Percentiles rank a stretch among this genome's conserved stretches.
Conservation (phyloP, 2,888 invertebrate species). For the Hirtodrosophila alboralis region DNA sequence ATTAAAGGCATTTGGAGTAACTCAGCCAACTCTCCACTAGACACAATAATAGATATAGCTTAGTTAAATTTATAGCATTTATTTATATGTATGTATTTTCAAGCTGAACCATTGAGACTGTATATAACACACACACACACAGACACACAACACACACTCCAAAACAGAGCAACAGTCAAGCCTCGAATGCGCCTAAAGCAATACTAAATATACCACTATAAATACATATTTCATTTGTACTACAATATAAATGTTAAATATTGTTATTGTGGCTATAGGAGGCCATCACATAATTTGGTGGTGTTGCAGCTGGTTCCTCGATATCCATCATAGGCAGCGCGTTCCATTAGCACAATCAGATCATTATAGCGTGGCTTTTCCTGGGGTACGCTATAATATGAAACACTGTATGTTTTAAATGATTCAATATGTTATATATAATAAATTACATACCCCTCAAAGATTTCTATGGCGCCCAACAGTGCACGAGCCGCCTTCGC, state of each 20-base stretch:
- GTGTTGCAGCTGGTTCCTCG: constrained; percentile 86
- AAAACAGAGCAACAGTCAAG: neutral
- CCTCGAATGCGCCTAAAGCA: constrained; percentile 22
- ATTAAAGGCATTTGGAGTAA: neutral
- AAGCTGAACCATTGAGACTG: constrained; percentile 69
- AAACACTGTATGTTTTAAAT: constrained; percentile 1
- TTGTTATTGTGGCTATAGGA: constrained; percentile 42
- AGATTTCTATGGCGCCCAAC: constrained; percentile 88
- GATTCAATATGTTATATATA: neutral
- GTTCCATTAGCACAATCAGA: constrained; percentile 87
- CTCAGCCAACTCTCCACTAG: neutral
- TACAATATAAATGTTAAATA: constrained; percentile 29
- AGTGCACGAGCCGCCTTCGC: constrained; percentile 91
- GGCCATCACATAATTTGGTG: constrained; percentile 85
- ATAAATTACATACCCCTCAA: constrained; percentile 86
- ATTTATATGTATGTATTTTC: constrained; percentile 28
- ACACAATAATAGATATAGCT: constrained; percentile 55
- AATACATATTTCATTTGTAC: constrained; percentile 66
- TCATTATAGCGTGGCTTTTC: constrained; percentile 87
- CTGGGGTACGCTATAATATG: constrained; percentile 56
- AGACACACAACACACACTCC: constrained; percentile 24
- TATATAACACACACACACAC: constrained; percentile 37
- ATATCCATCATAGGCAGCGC: constrained; percentile 88
- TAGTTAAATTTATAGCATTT: constrained; percentile 50
- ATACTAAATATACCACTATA: constrained; percentile 29